Conservation (phyloP, 2,797 vertebrate genomes). For the Alouatta caraya region DNA sequence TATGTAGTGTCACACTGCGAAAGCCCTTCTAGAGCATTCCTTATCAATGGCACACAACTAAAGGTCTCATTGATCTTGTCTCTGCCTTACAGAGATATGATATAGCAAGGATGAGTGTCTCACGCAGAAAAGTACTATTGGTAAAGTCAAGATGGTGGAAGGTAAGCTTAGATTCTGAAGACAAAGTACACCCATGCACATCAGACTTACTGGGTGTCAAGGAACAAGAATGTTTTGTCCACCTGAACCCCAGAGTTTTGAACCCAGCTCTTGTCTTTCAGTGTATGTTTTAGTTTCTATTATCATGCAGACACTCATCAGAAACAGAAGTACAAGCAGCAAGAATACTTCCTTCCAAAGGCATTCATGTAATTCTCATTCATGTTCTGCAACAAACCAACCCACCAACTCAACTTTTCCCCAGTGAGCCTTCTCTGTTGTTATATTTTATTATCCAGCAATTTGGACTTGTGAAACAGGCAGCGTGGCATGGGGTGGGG, state of each 20-base stretch:
- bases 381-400: neutral
- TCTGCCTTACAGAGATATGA: neutral
- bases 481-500: neutral
- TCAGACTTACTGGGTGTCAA: neutral
- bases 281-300: neutral
- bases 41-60: neutral
- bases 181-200: neutral
- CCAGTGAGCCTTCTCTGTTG: neutral
- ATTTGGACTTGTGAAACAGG: neutral
- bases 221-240: neutral
- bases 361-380: neutral
- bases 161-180: neutral
- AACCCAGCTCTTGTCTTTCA: neutral
- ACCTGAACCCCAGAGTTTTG: neutral
- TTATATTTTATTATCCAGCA: neutral
- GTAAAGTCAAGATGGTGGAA: neutral
- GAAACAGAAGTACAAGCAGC: neutral
- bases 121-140: neutral
- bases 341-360: neutral
- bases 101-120: neutral
- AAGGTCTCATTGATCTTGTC: constrained; percentile 1
- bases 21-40: neutral
- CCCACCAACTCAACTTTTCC: neutral
- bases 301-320: neutral
- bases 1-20: neutral